Percentiles rank a stretch among this genome's conserved stretches.
Conservation (phyloP, 2,797 vertebrate species). For the Neomorphus geoffroyi region DNA sequence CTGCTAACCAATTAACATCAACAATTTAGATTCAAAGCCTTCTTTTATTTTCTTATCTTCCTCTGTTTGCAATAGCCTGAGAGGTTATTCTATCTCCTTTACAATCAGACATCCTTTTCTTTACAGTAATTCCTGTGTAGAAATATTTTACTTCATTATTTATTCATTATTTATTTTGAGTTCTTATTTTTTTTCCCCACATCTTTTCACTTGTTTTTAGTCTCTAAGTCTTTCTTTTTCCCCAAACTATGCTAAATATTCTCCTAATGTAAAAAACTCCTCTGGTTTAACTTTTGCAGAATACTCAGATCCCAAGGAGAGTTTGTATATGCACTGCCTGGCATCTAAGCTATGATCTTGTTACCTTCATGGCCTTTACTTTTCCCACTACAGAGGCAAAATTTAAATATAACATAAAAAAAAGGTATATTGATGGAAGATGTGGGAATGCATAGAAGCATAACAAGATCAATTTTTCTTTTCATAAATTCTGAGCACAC, state of each 20-base stretch:
- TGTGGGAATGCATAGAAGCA: neutral
- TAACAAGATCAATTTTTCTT: neutral
- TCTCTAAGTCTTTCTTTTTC: neutral
- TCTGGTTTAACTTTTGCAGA: neutral
- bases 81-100: neutral
- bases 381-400: neutral
- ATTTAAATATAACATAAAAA: neutral
- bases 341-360: neutral
- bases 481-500: neutral
- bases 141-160: neutral
- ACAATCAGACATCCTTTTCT: neutral
- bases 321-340: neutral
- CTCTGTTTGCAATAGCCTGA: neutral
- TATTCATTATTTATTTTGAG: neutral
- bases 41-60: neutral
- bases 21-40: neutral
- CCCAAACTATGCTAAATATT: too few species aligned
- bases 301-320: neutral
- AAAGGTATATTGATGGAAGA: neutral
- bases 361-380: neutral
- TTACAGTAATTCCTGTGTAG: neutral
- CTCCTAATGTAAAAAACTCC: neutral
- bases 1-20: neutral
- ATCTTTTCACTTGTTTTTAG: neutral
- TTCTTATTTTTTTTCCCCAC: neutral